Evolutionary conservation across 2,888 invertebrate species (phyloP), one percentile per base, ranked within the genome.

Genomic region (Amblyjoppa proteus): DNA sequence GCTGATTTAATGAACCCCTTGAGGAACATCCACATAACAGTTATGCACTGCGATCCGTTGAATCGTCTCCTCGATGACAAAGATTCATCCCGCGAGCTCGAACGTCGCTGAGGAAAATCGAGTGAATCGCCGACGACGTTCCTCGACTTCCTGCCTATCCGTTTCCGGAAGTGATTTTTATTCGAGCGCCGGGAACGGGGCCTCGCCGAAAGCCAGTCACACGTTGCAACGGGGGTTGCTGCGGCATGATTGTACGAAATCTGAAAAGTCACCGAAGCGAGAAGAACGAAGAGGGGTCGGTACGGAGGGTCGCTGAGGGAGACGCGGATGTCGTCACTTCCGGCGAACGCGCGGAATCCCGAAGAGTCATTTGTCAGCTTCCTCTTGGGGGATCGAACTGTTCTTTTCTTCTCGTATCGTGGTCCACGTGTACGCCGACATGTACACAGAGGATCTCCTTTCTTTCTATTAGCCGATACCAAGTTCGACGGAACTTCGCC

Each of bases 81-180:
- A 74, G 38, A 81, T 79, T 64, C 75, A 49, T 34, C n/a, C 51
- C 0, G 3, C 73, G 13, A 58, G 20, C 16, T 41, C 49, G 28
- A 64, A 64, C 20, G 5, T 76, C 49, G 16, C 68, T 53, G 25
- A 53, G 45, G 74, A 56, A 80, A 84, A 81, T 81, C 78, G 74
- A 86, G 83, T 58, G 76, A 76, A 85, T 74, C 61, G 80, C 68
- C 80, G 58, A 69, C 90, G 88, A 88, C 81, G 89, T 88, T 83
- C 83, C 87, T 88, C 87, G 86, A 88, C 90, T 89, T 93, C 92
- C 93, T 90, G 90, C 81, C 38, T 83, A 91, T 92, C 91, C 90
- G 91, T 89, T 93, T 93, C 93, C 92, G 93, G 87, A 87, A 88
- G 89, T 88, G 89, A 92, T 93, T 92, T 92, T 92, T 92, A 90